Base-by-base conservation (phyloP, 2,797 vertebrate genomes). In the Tangara arthus region DNA sequence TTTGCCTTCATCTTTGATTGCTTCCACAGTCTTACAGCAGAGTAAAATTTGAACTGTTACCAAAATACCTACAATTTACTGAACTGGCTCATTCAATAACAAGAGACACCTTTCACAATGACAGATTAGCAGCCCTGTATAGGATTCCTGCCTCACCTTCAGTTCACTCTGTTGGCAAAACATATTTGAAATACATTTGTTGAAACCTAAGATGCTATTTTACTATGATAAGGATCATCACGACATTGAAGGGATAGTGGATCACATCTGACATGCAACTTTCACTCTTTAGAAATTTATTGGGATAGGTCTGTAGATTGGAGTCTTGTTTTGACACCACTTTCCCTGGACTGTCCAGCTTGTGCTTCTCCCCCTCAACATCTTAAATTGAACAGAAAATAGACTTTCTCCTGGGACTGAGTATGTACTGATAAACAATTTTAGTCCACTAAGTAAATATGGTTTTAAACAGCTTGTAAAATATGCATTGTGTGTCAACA, bases 391-490 rank as follows among this genome's bases (percentile, higher is more conserved):
- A 93, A 93, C 28, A 89, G 61, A 94, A 97, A 93, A 85, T 41
- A 87, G 52, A 87, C 73, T 49, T 87, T 79, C 75, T 87, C 86
- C 55, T 72, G 69, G 44, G 89, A 91, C 66, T 65, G 41, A 78
- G 28, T 75, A 92, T 72, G 47, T 70, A 82, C 82, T 90, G 87
- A 95, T 96, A 95, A 95, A 95, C 87, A 96, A 88, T 61, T 87
- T 68, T 46, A 96, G 69, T 83, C 68, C 71, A 85, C 79, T 41
- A 78, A 92, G 72, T 94, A 96, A 95, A 86, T 88, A 93, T 79
- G 84, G 92, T 90, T 95, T 92, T 63, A 94, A 96, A 95, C 87
- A 92, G 92, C 76, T 94, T 92, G 66, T 81, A 94, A 94, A 94
- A 80, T 77, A 93, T 80, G 78, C 77, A 81, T 90, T 89, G 52